phyloP scores from a whole-genome alignment of 2,113 vertebrate species.

The Petrocephalus microphthalmus region DNA sequence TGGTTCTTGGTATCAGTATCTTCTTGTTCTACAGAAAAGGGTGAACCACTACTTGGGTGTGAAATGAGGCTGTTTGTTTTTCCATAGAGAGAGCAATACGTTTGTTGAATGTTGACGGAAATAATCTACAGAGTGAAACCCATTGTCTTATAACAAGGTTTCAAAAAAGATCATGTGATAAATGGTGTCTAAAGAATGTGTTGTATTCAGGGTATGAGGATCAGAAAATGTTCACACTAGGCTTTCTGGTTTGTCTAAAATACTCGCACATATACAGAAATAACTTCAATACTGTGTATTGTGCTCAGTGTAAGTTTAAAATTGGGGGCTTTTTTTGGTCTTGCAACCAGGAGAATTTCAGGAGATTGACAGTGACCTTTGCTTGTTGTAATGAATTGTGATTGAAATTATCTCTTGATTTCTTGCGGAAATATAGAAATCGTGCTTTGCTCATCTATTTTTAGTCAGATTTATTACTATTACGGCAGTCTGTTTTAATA shows the following conservation, averaged over 20 bases:
- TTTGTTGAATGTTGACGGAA: not conserved
- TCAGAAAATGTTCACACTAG: not conserved
- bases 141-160: not conserved
- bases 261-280: not conserved
- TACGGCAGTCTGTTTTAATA: not conserved
- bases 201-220: slow-evolving; percentile 1
- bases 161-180: not conserved
- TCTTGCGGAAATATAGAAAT: not conserved
- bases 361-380: not conserved
- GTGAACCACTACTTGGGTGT: not conserved
- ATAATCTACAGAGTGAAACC: not conserved
- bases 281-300: not conserved
- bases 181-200: slow-evolving; percentile 11
- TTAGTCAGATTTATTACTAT: not conserved
- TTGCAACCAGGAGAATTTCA: not conserved
- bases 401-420: not conserved
- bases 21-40: not conserved
- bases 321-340: not conserved
- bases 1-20: not conserved
- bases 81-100: not conserved
- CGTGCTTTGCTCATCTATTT: not conserved
- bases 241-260: slow-evolving; percentile 14
- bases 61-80: not conserved
- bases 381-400: not conserved
- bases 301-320: not conserved